Evolutionary conservation across 1,140 invertebrate species (phyloP).

Genomic region (Zaprionus taronus): DNA sequence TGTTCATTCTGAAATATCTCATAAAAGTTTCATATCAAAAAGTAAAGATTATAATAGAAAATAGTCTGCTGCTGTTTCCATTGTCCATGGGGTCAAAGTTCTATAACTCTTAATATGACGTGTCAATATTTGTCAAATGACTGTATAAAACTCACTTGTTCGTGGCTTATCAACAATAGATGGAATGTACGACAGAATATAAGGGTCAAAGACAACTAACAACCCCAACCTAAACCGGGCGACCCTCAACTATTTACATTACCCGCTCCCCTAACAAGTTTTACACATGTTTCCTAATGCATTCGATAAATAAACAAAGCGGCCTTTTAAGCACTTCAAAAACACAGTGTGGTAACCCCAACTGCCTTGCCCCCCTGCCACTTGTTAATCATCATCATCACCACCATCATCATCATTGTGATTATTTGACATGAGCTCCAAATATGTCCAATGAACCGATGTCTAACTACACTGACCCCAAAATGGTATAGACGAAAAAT

Average conservation of each 20-base stretch:
- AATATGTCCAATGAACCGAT: constrained; percentile 30
- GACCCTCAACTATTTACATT: constrained; percentile 9
- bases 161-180: background rate
- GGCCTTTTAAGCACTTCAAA: constrained; percentile 19
- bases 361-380: constrained; percentile 4
- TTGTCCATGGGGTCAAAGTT: background rate
- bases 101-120: background rate
- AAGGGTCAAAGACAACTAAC: background rate
- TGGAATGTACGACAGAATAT: background rate
- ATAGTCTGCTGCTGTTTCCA: no score
- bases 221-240: background rate
- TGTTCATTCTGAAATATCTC: background rate
- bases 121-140: background rate
- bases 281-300: constrained; percentile 18
- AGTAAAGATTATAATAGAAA: background rate
- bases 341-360: constrained; percentile 13
- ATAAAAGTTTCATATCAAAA: background rate
- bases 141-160: background rate
- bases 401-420: background rate
- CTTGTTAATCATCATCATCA: constrained; percentile 7
- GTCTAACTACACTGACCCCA: constrained; percentile 33
- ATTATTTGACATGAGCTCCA: constrained; percentile 11
- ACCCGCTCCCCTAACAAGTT: background rate
- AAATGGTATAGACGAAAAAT: constrained; percentile 21
- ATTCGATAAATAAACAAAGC: constrained; percentile 36